Evolutionary conservation across 2,113 vertebrate genomes (phyloP).

Genomic region (Etheostoma cragini): DNA sequence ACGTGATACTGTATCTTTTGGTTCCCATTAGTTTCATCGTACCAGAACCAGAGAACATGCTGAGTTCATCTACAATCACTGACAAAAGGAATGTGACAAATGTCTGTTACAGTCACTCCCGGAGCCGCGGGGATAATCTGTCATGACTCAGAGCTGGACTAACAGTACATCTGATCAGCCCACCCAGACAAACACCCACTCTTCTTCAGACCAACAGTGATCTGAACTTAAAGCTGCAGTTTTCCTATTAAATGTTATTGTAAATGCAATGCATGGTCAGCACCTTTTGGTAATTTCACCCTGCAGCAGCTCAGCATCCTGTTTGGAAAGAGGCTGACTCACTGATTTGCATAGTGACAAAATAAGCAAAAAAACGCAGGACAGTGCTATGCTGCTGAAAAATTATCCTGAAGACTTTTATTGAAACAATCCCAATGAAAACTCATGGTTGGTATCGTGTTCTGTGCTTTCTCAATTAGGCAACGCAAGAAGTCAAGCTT

Average conservation of each 20-base stretch:
- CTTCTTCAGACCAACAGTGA: not conserved
- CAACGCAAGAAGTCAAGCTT: conserved; percentile 94
- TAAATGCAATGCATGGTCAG: conserved; percentile 19
- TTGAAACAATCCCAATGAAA: no score
- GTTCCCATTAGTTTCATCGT: conserved; percentile 12
- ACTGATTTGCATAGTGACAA: conserved; percentile 30
- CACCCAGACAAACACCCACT: not conserved
- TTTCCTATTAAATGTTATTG: not conserved
- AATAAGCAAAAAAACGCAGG: conserved; percentile 2
- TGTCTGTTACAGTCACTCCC: conserved; percentile 11
- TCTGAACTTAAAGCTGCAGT: conserved; percentile 23
- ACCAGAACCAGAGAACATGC: conserved; percentile 17
- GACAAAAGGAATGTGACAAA: conserved; percentile 53
- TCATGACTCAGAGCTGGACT: not conserved
- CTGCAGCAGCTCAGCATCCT: conserved; percentile 27
- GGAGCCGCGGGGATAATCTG: conserved; percentile 40
- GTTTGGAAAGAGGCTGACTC: conserved; percentile 49
- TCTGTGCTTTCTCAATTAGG: conserved; percentile 77
- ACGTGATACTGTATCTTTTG: not conserved
- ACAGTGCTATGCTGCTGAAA: conserved; percentile 2
- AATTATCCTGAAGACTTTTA: conserved; percentile 2
- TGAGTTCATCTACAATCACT: conserved; percentile 9
- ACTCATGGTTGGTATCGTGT: not conserved
- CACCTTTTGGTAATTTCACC: conserved; percentile 33
- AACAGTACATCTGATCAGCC: conserved; percentile 6